Conservation (phyloP, 1,140 invertebrate species). For the Anastrepha ludens region DNA sequence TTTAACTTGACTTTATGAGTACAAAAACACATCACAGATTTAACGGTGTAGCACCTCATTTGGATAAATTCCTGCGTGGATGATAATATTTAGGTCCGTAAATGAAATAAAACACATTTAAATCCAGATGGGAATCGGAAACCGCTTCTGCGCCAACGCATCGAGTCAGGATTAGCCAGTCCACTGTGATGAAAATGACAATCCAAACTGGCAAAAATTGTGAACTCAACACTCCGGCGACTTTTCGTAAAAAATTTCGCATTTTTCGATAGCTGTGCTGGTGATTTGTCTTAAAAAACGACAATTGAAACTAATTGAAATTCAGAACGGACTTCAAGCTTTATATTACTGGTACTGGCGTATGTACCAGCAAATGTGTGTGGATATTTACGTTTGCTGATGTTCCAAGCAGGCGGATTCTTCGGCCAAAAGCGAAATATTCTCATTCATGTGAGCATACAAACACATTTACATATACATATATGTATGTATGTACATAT, state of each 20-base stretch:
- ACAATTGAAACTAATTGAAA: constrained; percentile 21
- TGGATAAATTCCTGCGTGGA: not conserved
- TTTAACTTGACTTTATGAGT: too few species aligned
- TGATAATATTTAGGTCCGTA: not conserved
- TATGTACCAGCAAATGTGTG: too few species aligned
- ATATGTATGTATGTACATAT: not conserved
- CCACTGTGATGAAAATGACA: not conserved
- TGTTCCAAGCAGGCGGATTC: too few species aligned
- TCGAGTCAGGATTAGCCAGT: not conserved
- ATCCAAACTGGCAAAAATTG: not conserved
- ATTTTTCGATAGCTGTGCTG: not conserved
- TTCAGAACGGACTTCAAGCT: not conserved
- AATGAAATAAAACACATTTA: constrained; percentile 9
- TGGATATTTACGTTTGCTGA: too few species aligned
- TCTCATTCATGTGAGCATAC: too few species aligned
- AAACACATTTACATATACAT: too few species aligned
- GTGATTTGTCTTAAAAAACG: not conserved
- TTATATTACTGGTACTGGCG: not conserved
- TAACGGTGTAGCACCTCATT: not conserved
- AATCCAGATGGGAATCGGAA: constrained; percentile 3
- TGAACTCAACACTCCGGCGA: not conserved
- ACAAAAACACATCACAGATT: too few species aligned
- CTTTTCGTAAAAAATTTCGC: not conserved
- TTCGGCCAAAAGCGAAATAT: too few species aligned
- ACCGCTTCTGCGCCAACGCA: not conserved